These are phyloP conservation scores for Phragmatobia fuliginosa DNA, from an alignment of 2,888 invertebrate species.

Conservation along the genomic window DNA sequence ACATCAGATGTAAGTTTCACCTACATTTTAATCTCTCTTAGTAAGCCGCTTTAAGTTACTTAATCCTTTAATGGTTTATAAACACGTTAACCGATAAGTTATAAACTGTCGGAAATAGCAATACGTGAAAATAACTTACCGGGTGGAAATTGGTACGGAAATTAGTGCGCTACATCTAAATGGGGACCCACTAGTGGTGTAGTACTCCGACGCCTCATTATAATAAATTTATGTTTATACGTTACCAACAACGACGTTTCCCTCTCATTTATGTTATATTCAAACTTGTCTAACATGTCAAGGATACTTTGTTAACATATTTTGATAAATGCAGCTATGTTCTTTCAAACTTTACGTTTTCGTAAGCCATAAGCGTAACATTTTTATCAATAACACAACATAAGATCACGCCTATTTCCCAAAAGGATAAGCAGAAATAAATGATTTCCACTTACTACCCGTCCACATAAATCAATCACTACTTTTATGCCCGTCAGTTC, in stretches of 20 bases:
- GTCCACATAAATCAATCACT: too few species aligned
- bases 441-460: too few species aligned
- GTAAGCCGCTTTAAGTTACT: not conserved
- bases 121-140: slow-evolving; percentile 40
- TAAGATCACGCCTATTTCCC: too few species aligned
- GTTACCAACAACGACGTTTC: not conserved
- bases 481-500: too few species aligned
- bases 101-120: slow-evolving; percentile 48
- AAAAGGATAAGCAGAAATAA: too few species aligned
- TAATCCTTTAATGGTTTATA: slow-evolving; percentile 17
- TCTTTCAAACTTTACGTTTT: not conserved
- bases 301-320: too few species aligned
- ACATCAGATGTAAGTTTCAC: not conserved
- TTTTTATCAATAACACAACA: too few species aligned
- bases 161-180: slow-evolving; percentile 42
- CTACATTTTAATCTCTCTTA: not conserved
- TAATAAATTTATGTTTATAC: slow-evolving; percentile 11
- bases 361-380: not conserved
- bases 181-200: slow-evolving; percentile 7
- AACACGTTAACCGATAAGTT: slow-evolving; percentile 40
- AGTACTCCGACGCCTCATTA: slow-evolving; percentile 12
- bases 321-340: too few species aligned
- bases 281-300: not conserved
- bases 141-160: slow-evolving; percentile 52
- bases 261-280: not conserved